Evolutionary conservation across 2,888 invertebrate species (phyloP).

Genomic region (Brachyopa scutellaris): DNA sequence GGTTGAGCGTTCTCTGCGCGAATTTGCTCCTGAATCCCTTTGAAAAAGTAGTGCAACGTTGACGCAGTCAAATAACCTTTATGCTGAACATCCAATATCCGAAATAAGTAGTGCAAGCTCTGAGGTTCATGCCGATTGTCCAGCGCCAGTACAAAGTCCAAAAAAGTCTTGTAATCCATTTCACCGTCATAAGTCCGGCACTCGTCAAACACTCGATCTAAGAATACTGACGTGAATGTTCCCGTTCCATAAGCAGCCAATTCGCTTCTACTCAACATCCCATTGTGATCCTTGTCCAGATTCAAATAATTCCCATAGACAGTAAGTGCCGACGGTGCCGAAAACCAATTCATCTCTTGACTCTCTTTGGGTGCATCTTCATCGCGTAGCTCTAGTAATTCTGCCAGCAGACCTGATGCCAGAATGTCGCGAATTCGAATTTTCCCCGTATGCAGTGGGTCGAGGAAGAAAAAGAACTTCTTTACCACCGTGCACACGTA

Average conservation of each 20-base stretch:
- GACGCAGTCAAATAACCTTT: conserved; percentile 94
- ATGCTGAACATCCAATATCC: conserved; percentile 94
- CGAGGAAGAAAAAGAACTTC: conserved; percentile 97
- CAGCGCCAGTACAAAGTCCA: conserved; percentile 95
- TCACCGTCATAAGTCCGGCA: conserved; percentile 97
- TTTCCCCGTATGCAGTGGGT: conserved; percentile 92
- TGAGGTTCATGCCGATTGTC: conserved; percentile 96
- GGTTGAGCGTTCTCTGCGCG: conserved; percentile 93
- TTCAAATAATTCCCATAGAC: conserved; percentile 97
- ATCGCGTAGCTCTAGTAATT: conserved; percentile 93
- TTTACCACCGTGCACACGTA: conserved; percentile 98
- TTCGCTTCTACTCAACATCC: conserved; percentile 96
- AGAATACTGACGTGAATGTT: conserved; percentile 93
- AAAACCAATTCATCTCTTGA: conserved; percentile 95
- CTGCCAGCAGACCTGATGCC: conserved; percentile 90
- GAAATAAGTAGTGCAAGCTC: conserved; percentile 94
- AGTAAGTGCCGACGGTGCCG: conserved; percentile 92
- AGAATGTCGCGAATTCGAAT: conserved; percentile 96
- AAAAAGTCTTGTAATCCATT: conserved; percentile 98
- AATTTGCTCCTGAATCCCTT: conserved; percentile 96
- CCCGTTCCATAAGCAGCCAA: conserved; percentile 95
- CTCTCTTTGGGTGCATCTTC: conserved; percentile 91
- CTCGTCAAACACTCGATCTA: conserved; percentile 96
- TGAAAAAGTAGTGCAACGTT: conserved; percentile 95
- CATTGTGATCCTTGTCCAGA: conserved; percentile 96